Percentiles rank a stretch among this genome's conserved stretches.
These are phyloP conservation scores for Thamnophis elegans DNA, from an alignment of 2,797 vertebrate genomes.

Conservation along the genomic window DNA sequence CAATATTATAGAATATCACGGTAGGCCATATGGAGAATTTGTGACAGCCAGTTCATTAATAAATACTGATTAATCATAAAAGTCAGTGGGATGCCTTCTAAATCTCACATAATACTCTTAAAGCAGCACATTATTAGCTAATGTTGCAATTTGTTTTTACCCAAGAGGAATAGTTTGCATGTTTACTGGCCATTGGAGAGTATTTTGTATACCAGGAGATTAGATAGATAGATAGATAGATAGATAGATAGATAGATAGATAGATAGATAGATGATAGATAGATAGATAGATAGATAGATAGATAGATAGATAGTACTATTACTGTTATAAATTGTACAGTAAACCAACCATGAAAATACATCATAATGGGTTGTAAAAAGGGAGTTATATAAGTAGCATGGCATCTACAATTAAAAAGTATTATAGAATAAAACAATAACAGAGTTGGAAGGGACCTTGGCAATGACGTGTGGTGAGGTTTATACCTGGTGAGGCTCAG, in stretches of 20 bases:
- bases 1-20: not conserved
- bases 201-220: not conserved
- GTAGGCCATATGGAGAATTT: not conserved
- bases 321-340: not conserved
- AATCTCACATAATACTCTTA: not conserved
- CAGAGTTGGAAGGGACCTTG: no score
- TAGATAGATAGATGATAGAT: no score
- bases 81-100: not conserved
- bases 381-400: not conserved
- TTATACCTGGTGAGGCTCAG: no score
- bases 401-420: not conserved
- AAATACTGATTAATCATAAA: not conserved
- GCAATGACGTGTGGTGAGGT: no score
- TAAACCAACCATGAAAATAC: not conserved
- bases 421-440: not conserved
- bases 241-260: no score
- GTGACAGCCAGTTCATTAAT: not conserved
- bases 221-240: no score
- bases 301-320: no score
- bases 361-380: not conserved
- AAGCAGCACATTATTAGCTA: not conserved
- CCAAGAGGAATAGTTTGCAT: not conserved
- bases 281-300: no score
- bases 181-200: not conserved
- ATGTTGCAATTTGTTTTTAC: not conserved